Evolutionary conservation across 2,797 vertebrate species (phyloP).

Genomic region (Meriones psammophilus): DNA sequence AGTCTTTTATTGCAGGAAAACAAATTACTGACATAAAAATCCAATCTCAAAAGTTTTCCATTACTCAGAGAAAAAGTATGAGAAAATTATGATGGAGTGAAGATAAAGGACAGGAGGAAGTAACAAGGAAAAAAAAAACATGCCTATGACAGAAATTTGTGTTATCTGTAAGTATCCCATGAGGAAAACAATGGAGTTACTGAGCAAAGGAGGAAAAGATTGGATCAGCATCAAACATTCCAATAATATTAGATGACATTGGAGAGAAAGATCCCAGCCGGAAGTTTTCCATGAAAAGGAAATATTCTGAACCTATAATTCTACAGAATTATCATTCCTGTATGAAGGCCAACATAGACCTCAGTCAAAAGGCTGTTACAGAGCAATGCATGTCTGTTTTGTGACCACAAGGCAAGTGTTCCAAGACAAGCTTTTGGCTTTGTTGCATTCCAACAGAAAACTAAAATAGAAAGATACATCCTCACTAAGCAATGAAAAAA

Average conservation of each 20-base stretch:
- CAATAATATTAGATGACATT: background rate
- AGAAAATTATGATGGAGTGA: conserved; percentile 44
- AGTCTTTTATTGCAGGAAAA: conserved; percentile 15
- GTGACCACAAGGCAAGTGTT: background rate
- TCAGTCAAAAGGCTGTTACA: background rate
- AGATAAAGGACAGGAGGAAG: background rate
- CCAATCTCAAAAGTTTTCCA: conserved; percentile 22
- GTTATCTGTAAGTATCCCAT: background rate
- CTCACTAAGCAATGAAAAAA: background rate
- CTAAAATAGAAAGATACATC: background rate
- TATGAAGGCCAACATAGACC: conserved; percentile 17
- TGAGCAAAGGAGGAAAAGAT: background rate
- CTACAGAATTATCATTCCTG: background rate
- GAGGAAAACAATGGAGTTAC: background rate
- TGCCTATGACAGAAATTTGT: background rate
- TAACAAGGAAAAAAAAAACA: background rate
- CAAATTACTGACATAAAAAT: conserved; percentile 14
- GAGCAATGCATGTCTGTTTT: conserved; percentile 2
- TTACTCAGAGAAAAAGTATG: conserved; percentile 23
- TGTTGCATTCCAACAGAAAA: conserved; percentile 4
- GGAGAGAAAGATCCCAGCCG: background rate
- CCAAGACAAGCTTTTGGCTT: background rate
- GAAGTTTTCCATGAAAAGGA: conserved; percentile 36
- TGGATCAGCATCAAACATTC: conserved; percentile 4
- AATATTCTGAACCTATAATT: conserved; percentile 51